A percentile compares a stretch with the other conserved stretches of the same genome.
Evolutionary conservation across 2,113 vertebrate species (phyloP).

Genomic region (Megaleporinus macrocephalus): DNA sequence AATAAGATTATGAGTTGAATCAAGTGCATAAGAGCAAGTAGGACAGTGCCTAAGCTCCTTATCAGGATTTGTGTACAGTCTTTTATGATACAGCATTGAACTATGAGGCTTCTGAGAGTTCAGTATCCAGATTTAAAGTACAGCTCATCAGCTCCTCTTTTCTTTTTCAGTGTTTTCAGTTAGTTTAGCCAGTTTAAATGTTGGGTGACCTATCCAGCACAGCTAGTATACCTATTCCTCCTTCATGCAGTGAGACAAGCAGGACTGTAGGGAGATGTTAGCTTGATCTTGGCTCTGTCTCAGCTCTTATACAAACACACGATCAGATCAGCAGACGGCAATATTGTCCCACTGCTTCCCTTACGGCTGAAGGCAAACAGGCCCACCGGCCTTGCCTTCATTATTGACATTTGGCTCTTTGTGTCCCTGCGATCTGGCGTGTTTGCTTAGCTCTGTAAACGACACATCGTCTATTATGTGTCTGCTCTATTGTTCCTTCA

Average conservation of each 20-base stretch:
- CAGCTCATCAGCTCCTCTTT: too few species aligned
- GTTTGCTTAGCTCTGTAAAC: constrained; percentile 46
- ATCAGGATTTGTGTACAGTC: too few species aligned
- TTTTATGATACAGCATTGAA: too few species aligned
- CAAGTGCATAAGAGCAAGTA: neutral
- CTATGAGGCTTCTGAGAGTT: too few species aligned
- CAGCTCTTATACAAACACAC: constrained; percentile 38
- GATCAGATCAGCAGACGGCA: constrained; percentile 4
- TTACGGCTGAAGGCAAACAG: constrained; percentile 58
- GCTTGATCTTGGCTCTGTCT: neutral
- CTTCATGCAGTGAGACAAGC: neutral
- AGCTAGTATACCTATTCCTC: neutral
- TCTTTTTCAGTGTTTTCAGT: neutral
- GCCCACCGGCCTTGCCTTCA: constrained; percentile 19
- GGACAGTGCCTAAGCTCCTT: too few species aligned
- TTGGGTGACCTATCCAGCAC: too few species aligned
- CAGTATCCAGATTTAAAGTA: too few species aligned
- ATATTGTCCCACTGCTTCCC: constrained; percentile 1
- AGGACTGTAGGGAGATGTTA: neutral
- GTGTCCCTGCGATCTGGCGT: constrained; percentile 10
- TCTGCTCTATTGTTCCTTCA: neutral
- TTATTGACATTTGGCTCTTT: constrained; percentile 44
- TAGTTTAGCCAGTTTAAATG: too few species aligned
- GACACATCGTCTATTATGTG: neutral
- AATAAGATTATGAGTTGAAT: too few species aligned